Evolutionary conservation across 2,888 invertebrate genomes (phyloP).

Genomic region (Drosophila siamana): DNA sequence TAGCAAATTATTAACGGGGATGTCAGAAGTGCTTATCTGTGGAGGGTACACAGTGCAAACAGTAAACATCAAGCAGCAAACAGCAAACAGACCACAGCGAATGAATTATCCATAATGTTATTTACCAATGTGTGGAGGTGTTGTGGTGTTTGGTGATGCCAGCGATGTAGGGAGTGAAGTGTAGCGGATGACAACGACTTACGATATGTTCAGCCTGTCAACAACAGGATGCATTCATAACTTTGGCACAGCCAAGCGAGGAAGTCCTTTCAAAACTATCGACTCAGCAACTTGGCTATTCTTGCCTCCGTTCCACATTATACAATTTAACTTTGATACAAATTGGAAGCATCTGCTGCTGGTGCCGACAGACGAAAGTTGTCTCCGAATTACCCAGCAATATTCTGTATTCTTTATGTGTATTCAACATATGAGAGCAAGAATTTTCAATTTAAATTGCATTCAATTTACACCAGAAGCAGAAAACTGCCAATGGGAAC

Average conservation of each 20-base stretch:
- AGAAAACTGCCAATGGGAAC: conserved; percentile 8
- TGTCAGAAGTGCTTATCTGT: conserved; percentile 6
- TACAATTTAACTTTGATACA: conserved; percentile 9
- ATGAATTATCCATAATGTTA: conserved; percentile 36
- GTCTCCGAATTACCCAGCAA: conserved; percentile 17
- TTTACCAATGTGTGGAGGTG: conserved; percentile 24
- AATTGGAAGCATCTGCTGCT: conserved; percentile 21
- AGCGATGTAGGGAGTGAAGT: conserved; percentile 22
- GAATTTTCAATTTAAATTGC: conserved; percentile 50
- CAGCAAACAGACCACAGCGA: conserved; percentile 28
- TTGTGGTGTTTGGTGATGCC: conserved; percentile 5
- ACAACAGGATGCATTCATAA: conserved; percentile 27
- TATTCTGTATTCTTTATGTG: conserved; percentile 9
- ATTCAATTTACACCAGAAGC: conserved; percentile 43
- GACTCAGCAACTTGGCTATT: not conserved
- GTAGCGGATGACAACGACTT: conserved; percentile 28
- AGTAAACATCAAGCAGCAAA: conserved; percentile 26
- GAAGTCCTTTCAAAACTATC: not conserved
- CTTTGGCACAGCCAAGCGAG: not conserved
- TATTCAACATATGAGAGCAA: conserved; percentile 46
- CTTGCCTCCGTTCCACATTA: conserved; percentile 1
- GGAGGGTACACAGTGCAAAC: conserved; percentile 20
- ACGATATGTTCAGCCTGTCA: conserved; percentile 28
- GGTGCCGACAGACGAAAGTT: conserved; percentile 8
- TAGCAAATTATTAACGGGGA: conserved; percentile 26